These are phyloP conservation scores for Polyodon spathula DNA, from an alignment of 2,113 vertebrate genomes.

Conservation along the genomic window DNA sequence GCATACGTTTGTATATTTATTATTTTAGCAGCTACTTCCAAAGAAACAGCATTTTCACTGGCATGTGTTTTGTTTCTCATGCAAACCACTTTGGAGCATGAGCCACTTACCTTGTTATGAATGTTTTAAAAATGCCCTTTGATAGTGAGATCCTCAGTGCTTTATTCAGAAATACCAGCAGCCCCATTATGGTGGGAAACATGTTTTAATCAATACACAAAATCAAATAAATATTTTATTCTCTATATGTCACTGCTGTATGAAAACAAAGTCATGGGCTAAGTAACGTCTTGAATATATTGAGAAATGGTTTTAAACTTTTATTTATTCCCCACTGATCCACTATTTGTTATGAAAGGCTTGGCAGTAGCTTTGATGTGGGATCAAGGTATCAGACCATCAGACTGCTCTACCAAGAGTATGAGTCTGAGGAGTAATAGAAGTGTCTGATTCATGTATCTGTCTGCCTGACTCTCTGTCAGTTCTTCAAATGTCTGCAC, in stretches of 20 bases:
- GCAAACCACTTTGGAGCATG: slow-evolving; percentile 37
- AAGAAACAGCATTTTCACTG: slow-evolving; percentile 33
- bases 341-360: slow-evolving; percentile 21
- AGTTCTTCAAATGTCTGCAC: slow-evolving; percentile 5
- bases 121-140: slow-evolving; percentile 72
- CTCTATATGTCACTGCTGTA: slow-evolving; percentile 53
- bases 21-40: slow-evolving; percentile 39
- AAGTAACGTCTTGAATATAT: slow-evolving; percentile 28
- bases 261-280: slow-evolving; percentile 42
- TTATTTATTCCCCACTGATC: slow-evolving; percentile 38
- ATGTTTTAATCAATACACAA: slow-evolving; percentile 61
- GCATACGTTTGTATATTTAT: slow-evolving; percentile 29
- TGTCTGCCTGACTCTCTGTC: slow-evolving; percentile 18
- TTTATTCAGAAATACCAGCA: slow-evolving; percentile 69
- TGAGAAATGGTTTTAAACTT: slow-evolving; percentile 15
- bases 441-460: slow-evolving; percentile 13
- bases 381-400: slow-evolving; percentile 24
- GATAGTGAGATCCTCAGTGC: slow-evolving; percentile 64
- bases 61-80: slow-evolving; percentile 41
- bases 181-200: slow-evolving; percentile 55
- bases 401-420: slow-evolving; percentile 4
- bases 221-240: slow-evolving; percentile 60
- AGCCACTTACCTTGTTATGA: slow-evolving; percentile 53
- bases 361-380: slow-evolving; percentile 13
- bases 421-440: slow-evolving; percentile 15